Percentiles rank a stretch among this genome's conserved stretches.
Conservation (phyloP, 2,888 invertebrate genomes). For the Volucella inflata region DNA sequence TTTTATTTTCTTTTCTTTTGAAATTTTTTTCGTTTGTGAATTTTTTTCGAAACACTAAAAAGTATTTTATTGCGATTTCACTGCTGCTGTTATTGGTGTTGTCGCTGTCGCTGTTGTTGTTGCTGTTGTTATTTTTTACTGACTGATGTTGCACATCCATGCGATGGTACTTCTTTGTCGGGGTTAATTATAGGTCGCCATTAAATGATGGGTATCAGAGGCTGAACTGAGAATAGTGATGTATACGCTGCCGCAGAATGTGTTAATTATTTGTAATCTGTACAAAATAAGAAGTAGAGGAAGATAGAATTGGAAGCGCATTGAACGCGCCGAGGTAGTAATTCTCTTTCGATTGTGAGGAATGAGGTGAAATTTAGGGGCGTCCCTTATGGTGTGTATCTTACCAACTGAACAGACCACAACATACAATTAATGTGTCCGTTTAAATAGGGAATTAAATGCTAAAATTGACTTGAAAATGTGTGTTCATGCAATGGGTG, state of each 20-base stretch:
- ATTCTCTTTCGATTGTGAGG: conserved; percentile 47
- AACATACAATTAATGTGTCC: conserved; percentile 70
- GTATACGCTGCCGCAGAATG: conserved; percentile 72
- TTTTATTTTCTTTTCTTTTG: conserved; percentile 26
- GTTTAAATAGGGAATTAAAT: conserved; percentile 69
- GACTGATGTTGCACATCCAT: conserved; percentile 6
- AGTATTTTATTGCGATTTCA: conserved; percentile 60
- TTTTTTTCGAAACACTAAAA: conserved; percentile 37
- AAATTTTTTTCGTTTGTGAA: conserved; percentile 20
- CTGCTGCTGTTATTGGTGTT: not conserved
- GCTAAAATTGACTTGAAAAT: conserved; percentile 36
- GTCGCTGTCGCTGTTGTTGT: not conserved
- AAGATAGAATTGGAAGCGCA: conserved; percentile 10
- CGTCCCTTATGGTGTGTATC: conserved; percentile 44
- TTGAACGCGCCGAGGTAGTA: conserved; percentile 24
- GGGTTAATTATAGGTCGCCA: conserved; percentile 73
- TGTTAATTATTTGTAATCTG: conserved; percentile 76
- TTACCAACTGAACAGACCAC: conserved; percentile 22
- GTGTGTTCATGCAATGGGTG: conserved; percentile 11
- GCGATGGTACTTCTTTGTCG: conserved; percentile 24
- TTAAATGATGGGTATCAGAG: conserved; percentile 75
- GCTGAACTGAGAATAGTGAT: conserved; percentile 57
- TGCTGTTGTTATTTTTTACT: not conserved
- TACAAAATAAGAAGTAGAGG: conserved; percentile 35
- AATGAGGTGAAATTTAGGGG: conserved; percentile 74